Conservation (phyloP, 2,888 invertebrate species). For the Choristoneura rosaceana region DNA sequence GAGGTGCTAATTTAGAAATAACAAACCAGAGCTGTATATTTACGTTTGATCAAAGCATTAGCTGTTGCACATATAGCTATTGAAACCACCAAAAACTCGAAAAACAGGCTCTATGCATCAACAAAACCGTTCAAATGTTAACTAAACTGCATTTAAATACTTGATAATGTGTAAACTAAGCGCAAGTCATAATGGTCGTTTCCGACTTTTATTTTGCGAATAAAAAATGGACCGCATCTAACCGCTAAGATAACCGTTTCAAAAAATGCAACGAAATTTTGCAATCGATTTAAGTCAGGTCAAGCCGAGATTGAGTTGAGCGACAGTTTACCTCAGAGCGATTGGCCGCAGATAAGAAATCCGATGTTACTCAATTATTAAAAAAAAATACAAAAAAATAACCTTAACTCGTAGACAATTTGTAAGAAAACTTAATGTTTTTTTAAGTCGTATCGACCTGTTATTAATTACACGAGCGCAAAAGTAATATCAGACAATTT, state of each 20-base stretch:
- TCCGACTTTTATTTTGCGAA: slow-evolving; percentile 38
- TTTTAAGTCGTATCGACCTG: slow-evolving; percentile 30
- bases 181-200: slow-evolving; percentile 11
- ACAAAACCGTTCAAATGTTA: slow-evolving; percentile 15
- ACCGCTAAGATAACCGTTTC: slow-evolving; percentile 55
- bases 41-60: slow-evolving; percentile 65
- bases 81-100: background rate
- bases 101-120: slow-evolving; percentile 8
- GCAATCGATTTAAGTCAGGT: slow-evolving; percentile 66
- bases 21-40: slow-evolving; percentile 53
- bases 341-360: slow-evolving; percentile 62
- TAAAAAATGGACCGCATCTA: slow-evolving; percentile 51
- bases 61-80: slow-evolving; percentile 39
- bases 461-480: slow-evolving; percentile 40
- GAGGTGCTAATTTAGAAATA: slow-evolving; percentile 59
- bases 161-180: background rate
- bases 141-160: slow-evolving; percentile 15
- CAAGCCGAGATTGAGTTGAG: slow-evolving; percentile 46
- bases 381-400: slow-evolving; percentile 48
- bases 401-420: slow-evolving; percentile 16
- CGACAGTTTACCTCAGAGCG: slow-evolving; percentile 63
- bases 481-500: slow-evolving; percentile 48
- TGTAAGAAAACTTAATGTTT: slow-evolving; percentile 24
- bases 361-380: slow-evolving; percentile 57
- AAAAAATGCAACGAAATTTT: slow-evolving; percentile 57